Evolutionary conservation across 2,113 vertebrate species (phyloP).

Genomic region (mouse (Mus musculus)): GRCm39 chr9:36172501-36173000

Average conservation of each 20-base stretch:
- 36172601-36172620: not conserved
- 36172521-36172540: not conserved
- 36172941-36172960: not conserved
- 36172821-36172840: not conserved
- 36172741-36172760: no score
- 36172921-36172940: not conserved
- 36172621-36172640: not conserved
- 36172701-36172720: not conserved
- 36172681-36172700: not conserved
- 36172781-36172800: not conserved
- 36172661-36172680: not conserved
- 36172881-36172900: not conserved
- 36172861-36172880: not conserved
- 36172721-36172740: no score
- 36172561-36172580: not conserved
- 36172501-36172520: not conserved
- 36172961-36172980: not conserved
- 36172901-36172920: not conserved
- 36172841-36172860: not conserved
- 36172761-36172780: no score
- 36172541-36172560: not conserved
- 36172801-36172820: not conserved
- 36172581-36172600: not conserved
- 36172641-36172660: not conserved
- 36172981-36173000: not conserved